Base-by-base conservation (phyloP, 2,888 invertebrate species). In the Odontocerum albicorne region DNA sequence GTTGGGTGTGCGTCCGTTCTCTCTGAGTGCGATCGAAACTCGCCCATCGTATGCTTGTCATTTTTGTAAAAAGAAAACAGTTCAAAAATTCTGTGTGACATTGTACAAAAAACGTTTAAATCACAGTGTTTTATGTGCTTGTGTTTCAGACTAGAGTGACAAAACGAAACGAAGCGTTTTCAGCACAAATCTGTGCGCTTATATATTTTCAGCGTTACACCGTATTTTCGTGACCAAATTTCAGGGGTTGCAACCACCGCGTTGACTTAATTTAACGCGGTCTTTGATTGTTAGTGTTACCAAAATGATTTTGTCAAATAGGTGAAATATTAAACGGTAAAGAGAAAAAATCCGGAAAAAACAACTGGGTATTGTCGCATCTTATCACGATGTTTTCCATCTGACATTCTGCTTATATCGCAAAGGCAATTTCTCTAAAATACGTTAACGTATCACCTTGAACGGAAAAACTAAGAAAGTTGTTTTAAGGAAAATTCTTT, bases 31-130 rank as follows among this genome's bases (percentile, higher is more conserved):
- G 22, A 19, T 33, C 19, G 35, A 40, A 50, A 45, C 35, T 51
- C 56, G 56, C 46, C 51, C 51, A 51, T 35, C 56, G 56, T 51
- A 47, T 40, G 31, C 22, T 49, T 40, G 56, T 47, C 56, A 56
- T 42, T 40, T 7, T 45, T 33, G 22, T 10, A 19, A 20, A 12
- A 31, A 31, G 13, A 35, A 47, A 46, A 39, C 38, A 45, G 20
- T 33, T n/a, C 8, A 22, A 27, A 17, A 12, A 19, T 39, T 10
- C 32, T 36, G 38, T 32, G 44, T 52, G 4, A 27, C 19, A 17
- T 39, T 38, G 6, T 7, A 20, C 39, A 7, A n/a, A 20, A 45
- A 12, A 38, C 52, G 10, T 19, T 16, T 22, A 19, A 21, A 12
- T 40, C 12, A 17, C 17, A 32, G 40, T 21, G 42, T 15, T 13